Conservation (phyloP, 2,113 vertebrate genomes). For the Oncorhynchus clarkii region DNA sequence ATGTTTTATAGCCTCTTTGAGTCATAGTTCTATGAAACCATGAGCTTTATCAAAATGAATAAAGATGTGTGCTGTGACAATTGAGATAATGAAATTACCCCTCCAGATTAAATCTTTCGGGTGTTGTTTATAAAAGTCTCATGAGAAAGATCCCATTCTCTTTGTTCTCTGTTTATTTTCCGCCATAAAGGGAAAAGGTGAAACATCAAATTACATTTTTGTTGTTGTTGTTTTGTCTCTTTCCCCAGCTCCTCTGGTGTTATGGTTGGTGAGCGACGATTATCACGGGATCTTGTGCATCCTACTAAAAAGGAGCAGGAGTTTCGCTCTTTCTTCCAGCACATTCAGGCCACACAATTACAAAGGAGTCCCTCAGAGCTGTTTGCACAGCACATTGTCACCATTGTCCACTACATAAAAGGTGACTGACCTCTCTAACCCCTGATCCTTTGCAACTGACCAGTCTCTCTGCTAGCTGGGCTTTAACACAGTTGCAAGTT, state of each 20-base stretch:
- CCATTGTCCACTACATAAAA: conserved; percentile 95
- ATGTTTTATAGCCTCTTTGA: neutral
- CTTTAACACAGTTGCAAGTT: neutral
- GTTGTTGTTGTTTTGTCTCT: neutral
- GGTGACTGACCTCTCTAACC: conserved; percentile 67
- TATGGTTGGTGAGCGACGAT: conserved; percentile 88
- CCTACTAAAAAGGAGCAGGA: conserved; percentile 91
- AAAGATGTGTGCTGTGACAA: neutral
- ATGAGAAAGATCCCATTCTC: neutral
- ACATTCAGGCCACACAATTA: conserved; percentile 84
- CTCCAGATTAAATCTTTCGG: neutral
- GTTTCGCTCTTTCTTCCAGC: conserved; percentile 92
- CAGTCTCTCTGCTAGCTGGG: neutral
- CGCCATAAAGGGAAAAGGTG: neutral
- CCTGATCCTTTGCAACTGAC: neutral
- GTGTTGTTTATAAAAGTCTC: too few relatives aligned
- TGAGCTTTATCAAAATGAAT: neutral
- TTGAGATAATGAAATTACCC: neutral
- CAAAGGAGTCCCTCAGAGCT: conserved; percentile 88
- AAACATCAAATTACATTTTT: neutral
- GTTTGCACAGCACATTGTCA: conserved; percentile 96
- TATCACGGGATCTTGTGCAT: conserved; percentile 89
- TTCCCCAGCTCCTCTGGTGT: conserved; percentile 81
- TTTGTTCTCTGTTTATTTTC: neutral
- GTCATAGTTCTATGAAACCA: neutral